These are phyloP conservation scores for Drosophila hydei DNA, from an alignment of 1,140 invertebrate species.

Conservation along the genomic window DNA sequence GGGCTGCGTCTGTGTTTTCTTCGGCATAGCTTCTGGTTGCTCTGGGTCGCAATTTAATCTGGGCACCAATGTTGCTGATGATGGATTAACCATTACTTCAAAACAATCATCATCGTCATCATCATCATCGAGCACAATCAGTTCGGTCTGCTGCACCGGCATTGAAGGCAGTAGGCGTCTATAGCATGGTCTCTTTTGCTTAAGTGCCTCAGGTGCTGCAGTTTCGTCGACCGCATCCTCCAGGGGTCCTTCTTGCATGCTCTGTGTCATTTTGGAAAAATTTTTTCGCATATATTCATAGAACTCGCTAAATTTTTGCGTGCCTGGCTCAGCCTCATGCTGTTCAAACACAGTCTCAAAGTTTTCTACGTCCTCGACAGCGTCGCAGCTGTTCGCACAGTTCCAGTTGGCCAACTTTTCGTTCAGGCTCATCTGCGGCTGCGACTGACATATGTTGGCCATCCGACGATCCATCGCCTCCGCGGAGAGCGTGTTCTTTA, in stretches of 20 bases:
- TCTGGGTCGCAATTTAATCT: neutral
- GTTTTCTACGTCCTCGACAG: conserved; percentile 73
- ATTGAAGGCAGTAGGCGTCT: conserved; percentile 40
- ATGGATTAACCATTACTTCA: conserved; percentile 50
- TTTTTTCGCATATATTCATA: conserved; percentile 46
- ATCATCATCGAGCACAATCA: conserved; percentile 64
- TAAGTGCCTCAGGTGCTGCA: conserved; percentile 11
- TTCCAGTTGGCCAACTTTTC: conserved; percentile 73
- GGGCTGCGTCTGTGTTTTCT: conserved; percentile 41
- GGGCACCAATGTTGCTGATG: conserved; percentile 50
- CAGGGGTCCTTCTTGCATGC: conserved; percentile 6
- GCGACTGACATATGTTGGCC: conserved; percentile 61
- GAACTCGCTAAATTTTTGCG: conserved; percentile 55
- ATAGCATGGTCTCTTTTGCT: conserved; percentile 35
- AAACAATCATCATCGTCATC: conserved; percentile 59
- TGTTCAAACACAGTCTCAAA: conserved; percentile 64
- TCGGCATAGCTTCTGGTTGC: neutral
- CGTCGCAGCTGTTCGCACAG: conserved; percentile 46
- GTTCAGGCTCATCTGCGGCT: conserved; percentile 69
- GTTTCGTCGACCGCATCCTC: neutral
- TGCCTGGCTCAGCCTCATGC: conserved; percentile 33
- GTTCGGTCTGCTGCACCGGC: conserved; percentile 31
- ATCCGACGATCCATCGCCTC: conserved; percentile 70
- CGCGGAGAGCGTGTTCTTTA: conserved; percentile 72
- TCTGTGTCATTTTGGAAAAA: conserved; percentile 12